Base-by-base conservation (phyloP, 2,888 invertebrate genomes). In the Melanophora roralis region DNA sequence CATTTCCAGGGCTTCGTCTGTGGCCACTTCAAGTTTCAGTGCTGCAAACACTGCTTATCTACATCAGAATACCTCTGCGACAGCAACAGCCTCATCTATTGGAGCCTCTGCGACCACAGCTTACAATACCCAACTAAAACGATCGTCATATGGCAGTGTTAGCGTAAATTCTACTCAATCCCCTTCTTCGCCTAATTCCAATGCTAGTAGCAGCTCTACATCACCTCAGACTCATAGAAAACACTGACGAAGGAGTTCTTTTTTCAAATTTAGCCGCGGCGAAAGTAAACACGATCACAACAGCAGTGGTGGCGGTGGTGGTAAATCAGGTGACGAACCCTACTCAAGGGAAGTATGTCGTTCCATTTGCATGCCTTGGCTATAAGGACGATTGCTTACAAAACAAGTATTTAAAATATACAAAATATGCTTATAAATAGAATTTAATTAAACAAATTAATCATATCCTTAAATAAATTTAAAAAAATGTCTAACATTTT, bases 201-300 rank as follows among this genome's bases (percentile, higher is more conserved):
- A 76, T 51, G 62, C 47, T 19, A 71, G 76, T 27, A 75, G 74
- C 74, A 82, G 72, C 78, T 38, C 81, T 4, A 72, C 83, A 68
- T 84, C 88, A 78, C 85, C 85, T 62, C 85, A 86, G 84, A 77
- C 85, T 53, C 81, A 85, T 77, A 86, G 88, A 79, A 88, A 88
- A 73, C 89, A 89, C 89, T 89, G 89, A 89, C 89, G 89, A 86
- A 88, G 89, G 85, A 88, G 88, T 83, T 90, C 89, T 7, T 86
- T 89, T 62, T 89, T 89, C 67, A 87, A 86, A 62, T 86, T 89
- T 69, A 84, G 84, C 71, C 69, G 83, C 40, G 81, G 81, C 14
- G 82, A 83, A 65, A 55, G 57, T 51, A 68, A 72, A 57, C 27
- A 59, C 8, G 74, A 74, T 43, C 67, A 59, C 8, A 62, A 57